These are phyloP conservation scores for Bruchidius siliquastri DNA, from an alignment of 2,888 invertebrate species.

Conservation along the genomic window DNA sequence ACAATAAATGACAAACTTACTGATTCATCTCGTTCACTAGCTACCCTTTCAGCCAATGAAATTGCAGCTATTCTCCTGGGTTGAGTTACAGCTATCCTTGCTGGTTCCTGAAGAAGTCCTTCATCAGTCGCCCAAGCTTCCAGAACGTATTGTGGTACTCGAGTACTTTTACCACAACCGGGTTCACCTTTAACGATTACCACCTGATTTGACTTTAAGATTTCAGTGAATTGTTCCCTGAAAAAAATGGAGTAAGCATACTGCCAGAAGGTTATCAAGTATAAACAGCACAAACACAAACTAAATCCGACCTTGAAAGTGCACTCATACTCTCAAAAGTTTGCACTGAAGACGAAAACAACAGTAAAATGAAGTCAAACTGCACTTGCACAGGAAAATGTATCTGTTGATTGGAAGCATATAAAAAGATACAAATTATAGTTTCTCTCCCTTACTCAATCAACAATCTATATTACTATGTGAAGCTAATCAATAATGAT, in stretches of 20 bases:
- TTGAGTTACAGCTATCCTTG: conserved; percentile 60
- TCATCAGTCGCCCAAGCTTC: conserved; percentile 48
- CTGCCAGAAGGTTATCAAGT: too few relatives aligned
- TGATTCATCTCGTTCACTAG: conserved; percentile 57
- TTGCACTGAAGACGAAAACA: too few relatives aligned
- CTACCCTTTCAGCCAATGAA: conserved; percentile 61
- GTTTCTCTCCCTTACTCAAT: too few relatives aligned
- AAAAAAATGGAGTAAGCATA: neutral
- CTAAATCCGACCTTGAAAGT: too few relatives aligned
- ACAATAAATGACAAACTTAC: conserved; percentile 39
- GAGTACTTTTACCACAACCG: conserved; percentile 71
- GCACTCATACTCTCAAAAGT: too few relatives aligned
- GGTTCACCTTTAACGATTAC: conserved; percentile 64
- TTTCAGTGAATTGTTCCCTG: conserved; percentile 51
- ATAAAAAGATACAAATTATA: too few relatives aligned
- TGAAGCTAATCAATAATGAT: too few relatives aligned
- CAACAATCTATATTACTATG: too few relatives aligned
- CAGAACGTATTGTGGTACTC: conserved; percentile 61
- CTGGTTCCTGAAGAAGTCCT: conserved; percentile 44
- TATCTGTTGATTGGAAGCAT: too few relatives aligned
- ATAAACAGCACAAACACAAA: too few relatives aligned
- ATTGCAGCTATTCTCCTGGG: conserved; percentile 67
- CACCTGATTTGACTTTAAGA: conserved; percentile 51
- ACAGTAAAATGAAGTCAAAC: too few relatives aligned
- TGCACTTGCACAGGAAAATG: too few relatives aligned